Base-by-base conservation (phyloP, 64 coral and sea anemone genomes). In the Montipora efflorescens region DNA sequence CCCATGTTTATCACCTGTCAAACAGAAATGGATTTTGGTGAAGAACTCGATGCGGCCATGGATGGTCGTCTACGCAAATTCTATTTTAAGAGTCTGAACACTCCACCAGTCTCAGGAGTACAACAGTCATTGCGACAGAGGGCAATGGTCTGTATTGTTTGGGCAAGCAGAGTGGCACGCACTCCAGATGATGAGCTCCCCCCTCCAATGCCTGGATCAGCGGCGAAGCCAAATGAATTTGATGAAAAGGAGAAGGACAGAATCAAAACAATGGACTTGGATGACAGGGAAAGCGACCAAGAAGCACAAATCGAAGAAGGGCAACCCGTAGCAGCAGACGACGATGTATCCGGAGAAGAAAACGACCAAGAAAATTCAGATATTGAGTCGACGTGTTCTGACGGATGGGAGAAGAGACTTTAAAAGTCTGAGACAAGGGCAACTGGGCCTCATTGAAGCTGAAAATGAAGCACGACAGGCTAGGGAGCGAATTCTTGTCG, bases 1-100 rank as follows among this genome's bases (percentile, higher is more conserved):
- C 45, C 76, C 46, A 49, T 78, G 76, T 78, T 78, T 18, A 78
- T 78, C 19, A 78, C 76, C 2, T 78, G 76, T 19, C 76, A 78
- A 18, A 78, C 13, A 0, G 46, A 78, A 16, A 49, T 78, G 47
- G 47, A 77, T 10, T 78, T 49, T 78, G 76, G 76, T 3, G 76
- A 78, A 14, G 18, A 78, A 2, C 76, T 53, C 15, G 53, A 78
- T 45, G 47, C 46, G 4, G 47, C 76, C 4, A 78, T 78, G 47
- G 47, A 49, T 5, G 45, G 7, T 7, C 47, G 76, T 6, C 14
- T 78, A 3, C 47, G 47, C 12, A 78, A 78, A 15, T 78, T 52
- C 15, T 19, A 78, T 7, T 78, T 78, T 8, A 49, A 78, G 8
- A 51, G 46, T 18, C 16, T 50, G 2, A 78, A 78, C 13, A 19